Evolutionary conservation across 2,888 invertebrate genomes (phyloP).

Genomic region (Campopleginae sp.): DNA sequence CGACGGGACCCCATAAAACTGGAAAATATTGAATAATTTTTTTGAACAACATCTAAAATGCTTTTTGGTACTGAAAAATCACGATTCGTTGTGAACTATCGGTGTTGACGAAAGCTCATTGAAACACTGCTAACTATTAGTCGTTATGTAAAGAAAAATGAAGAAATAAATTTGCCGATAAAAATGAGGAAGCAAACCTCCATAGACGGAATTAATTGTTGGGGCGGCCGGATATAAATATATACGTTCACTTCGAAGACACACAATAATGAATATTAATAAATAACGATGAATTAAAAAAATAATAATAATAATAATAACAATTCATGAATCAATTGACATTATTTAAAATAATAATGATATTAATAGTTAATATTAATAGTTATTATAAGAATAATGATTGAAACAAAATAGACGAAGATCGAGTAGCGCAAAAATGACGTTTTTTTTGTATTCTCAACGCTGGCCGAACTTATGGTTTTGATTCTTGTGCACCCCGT

Average conservation of each 20-base stretch:
- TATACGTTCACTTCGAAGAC: conserved; percentile 54
- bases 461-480: conserved; percentile 72
- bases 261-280: conserved; percentile 58
- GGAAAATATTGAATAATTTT: background rate
- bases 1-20: background rate
- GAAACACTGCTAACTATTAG: conserved; percentile 76
- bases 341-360: conserved; percentile 5
- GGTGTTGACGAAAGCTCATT: conserved; percentile 67
- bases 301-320: conserved; percentile 42
- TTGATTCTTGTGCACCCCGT: conserved; percentile 17
- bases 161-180: conserved; percentile 21
- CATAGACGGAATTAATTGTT: conserved; percentile 28
- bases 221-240: conserved; percentile 13
- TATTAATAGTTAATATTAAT: conserved; percentile 71
- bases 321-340: conserved; percentile 2
- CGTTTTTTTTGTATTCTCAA: conserved; percentile 65
- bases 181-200: conserved; percentile 43
- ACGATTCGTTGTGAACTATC: conserved; percentile 23
- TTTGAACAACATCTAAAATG: background rate
- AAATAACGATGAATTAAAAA: conserved; percentile 18
- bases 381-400: conserved; percentile 62
- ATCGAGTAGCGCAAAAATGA: conserved; percentile 50
- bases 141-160: conserved; percentile 68
- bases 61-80: background rate
- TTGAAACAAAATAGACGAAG: conserved; percentile 39